phyloP scores from a whole-genome alignment of 2,888 invertebrate species.

The Trypoxylon attenuatum region DNA sequence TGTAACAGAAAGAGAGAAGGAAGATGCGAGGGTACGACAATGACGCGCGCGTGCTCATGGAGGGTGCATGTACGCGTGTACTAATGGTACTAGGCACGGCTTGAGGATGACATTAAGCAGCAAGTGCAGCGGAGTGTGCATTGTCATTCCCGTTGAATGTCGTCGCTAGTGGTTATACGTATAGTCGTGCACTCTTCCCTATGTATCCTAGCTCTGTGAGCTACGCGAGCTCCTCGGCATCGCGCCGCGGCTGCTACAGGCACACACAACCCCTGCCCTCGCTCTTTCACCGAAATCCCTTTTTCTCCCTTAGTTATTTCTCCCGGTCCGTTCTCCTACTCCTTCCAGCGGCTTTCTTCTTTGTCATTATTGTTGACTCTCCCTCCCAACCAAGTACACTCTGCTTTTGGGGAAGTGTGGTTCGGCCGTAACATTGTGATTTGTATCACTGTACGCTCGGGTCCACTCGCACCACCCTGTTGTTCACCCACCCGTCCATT shows the following conservation, averaged over 20 bases:
- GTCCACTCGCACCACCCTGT: not conserved
- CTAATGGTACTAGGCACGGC: slow-evolving; percentile 62
- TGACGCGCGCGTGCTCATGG: slow-evolving; percentile 19
- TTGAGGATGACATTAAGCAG: slow-evolving; percentile 63
- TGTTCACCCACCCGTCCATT: slow-evolving; percentile 38
- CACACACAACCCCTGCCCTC: slow-evolving; percentile 13
- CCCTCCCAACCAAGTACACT: slow-evolving; percentile 4
- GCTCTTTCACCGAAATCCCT: slow-evolving; percentile 20
- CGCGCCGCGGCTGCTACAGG: not conserved
- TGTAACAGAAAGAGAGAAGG: not conserved
- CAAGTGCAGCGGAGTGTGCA: slow-evolving; percentile 59
- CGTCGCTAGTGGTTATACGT: slow-evolving; percentile 30
- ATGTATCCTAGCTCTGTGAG: not conserved
- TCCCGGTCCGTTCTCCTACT: slow-evolving; percentile 14
- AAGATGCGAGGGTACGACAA: slow-evolving; percentile 5
- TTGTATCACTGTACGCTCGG: slow-evolving; percentile 25
- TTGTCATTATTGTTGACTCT: no score
- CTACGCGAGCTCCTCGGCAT: not conserved
- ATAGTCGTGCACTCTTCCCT: slow-evolving; percentile 14
- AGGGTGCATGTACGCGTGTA: slow-evolving; percentile 45
- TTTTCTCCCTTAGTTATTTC: not conserved
- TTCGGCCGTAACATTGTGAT: slow-evolving; percentile 6
- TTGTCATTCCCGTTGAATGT: slow-evolving; percentile 57
- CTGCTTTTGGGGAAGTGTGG: not conserved
- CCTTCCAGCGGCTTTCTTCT: not conserved